Evolutionary conservation across 1,140 invertebrate species (phyloP).

Genomic region (Limonius californicus): DNA sequence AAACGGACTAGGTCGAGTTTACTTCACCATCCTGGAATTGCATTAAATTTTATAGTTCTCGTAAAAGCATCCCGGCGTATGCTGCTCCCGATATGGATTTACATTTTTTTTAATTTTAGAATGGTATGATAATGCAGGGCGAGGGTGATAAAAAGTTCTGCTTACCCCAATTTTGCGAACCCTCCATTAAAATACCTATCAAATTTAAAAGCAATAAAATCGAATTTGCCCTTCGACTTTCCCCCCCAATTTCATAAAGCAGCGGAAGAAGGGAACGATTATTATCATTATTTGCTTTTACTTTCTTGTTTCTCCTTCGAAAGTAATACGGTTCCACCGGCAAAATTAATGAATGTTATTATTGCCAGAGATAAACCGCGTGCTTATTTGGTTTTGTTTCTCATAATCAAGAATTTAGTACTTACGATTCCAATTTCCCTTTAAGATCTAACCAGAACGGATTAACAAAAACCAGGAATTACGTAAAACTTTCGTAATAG

Average conservation of each 20-base stretch:
- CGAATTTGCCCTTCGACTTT: background rate
- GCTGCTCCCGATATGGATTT: background rate
- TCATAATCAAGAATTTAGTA: no score
- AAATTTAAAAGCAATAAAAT: background rate
- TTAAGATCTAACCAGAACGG: no score
- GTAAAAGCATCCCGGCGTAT: background rate
- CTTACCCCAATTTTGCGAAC: background rate
- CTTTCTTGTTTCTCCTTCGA: no score
- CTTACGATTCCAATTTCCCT: no score
- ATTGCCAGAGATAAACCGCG: no score
- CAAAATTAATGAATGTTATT: no score
- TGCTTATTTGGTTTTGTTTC: no score
- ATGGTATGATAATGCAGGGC: background rate
- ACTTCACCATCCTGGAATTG: background rate
- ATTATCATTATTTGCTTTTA: background rate
- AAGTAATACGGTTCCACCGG: no score
- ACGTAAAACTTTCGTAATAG: no score
- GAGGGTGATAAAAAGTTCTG: constrained; percentile 1
- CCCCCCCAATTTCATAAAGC: background rate
- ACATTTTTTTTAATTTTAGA: background rate
- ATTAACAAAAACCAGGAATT: no score
- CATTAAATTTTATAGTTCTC: background rate
- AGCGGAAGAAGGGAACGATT: background rate
- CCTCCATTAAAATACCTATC: constrained; percentile 1
- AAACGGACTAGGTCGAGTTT: background rate